Base-by-base conservation (phyloP, 2,797 vertebrate genomes). In the Kryptolebias ocellatus region DNA sequence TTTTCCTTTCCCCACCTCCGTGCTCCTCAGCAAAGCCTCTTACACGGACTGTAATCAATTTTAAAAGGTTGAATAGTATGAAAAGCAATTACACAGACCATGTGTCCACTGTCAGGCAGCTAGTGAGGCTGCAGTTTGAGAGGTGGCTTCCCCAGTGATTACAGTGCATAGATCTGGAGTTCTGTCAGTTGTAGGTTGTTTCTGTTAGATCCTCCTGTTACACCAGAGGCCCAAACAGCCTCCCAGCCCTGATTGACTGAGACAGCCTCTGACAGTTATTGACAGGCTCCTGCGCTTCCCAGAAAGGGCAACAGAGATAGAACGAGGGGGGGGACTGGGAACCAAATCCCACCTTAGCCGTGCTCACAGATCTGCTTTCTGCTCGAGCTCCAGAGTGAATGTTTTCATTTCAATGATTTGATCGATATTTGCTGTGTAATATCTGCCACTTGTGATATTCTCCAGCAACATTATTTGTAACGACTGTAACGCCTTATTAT, bases 261-360 rank as follows among this genome's bases (percentile, higher is more conserved):
- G 77, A 86, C 76, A 68, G 78, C 57, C 20, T 62, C 80, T 89
- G 91, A 90, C 91, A 92, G 89, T 85, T 92, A 93, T 92, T 90
- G 91, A 91, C 87, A 87, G 74, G 75, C 79, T 60, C 76, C 76
- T 83, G 79, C 70, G 78, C 72, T 84, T 89, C 85, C 86, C 83
- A 67, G 73, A 85, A 84, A 88, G 84, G 85, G 74, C 76, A 85
- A 58, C 46, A 2, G 64, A 61, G 65, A 78, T 50, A 56, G 47
- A 50, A 61, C 45, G 64, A 50, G 5, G 64, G 58, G 60, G 52
- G 65, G 68, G 60, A 61, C 1, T 20, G 54, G 52, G 65, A 52
- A 57, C 66, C 51, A 60, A 31, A 57, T 72, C 70, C 58, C 49
- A 60, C 4, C 20, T 70, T 62, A 18, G 50, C 17, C 49, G 44